Conservation (phyloP, 2,888 invertebrate genomes). For the Chrysomela aeneicollis region DNA sequence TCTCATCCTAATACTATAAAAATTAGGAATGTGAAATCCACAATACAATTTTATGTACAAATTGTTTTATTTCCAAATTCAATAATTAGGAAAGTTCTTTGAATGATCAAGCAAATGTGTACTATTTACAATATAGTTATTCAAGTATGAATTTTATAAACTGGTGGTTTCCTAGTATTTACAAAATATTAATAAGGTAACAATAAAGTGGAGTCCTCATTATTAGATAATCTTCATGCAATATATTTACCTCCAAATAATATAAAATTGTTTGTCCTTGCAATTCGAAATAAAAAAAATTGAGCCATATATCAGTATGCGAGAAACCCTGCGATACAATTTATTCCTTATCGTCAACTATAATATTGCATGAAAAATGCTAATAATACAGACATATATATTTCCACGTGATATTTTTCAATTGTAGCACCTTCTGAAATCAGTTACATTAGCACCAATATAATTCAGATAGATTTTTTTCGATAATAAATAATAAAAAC, state of each 20-base stretch:
- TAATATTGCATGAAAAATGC: neutral
- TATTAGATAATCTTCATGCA: neutral
- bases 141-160: slow-evolving; percentile 24
- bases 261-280: too few relatives aligned
- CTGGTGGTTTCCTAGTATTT: slow-evolving; percentile 9
- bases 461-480: neutral
- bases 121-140: slow-evolving; percentile 24
- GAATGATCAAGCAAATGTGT: slow-evolving; percentile 18
- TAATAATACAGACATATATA: too few relatives aligned
- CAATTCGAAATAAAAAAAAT: too few relatives aligned
- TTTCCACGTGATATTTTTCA: too few relatives aligned
- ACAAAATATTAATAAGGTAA: neutral
- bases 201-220: neutral
- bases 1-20: slow-evolving; percentile 35
- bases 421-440: slow-evolving; percentile 28
- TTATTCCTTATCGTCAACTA: too few relatives aligned
- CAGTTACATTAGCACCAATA: slow-evolving; percentile 26
- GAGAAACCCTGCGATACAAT: too few relatives aligned
- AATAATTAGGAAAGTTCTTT: slow-evolving; percentile 15
- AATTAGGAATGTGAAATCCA: slow-evolving; percentile 40
- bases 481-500: slow-evolving; percentile 23
- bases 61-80: slow-evolving; percentile 4
- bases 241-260: too few relatives aligned
- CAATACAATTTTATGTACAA: slow-evolving; percentile 36
- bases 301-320: too few relatives aligned